A percentile compares a stretch with the other conserved stretches of the same genome.
Conservation (phyloP, 2,888 invertebrate species). For the Bruchidius siliquastri region DNA sequence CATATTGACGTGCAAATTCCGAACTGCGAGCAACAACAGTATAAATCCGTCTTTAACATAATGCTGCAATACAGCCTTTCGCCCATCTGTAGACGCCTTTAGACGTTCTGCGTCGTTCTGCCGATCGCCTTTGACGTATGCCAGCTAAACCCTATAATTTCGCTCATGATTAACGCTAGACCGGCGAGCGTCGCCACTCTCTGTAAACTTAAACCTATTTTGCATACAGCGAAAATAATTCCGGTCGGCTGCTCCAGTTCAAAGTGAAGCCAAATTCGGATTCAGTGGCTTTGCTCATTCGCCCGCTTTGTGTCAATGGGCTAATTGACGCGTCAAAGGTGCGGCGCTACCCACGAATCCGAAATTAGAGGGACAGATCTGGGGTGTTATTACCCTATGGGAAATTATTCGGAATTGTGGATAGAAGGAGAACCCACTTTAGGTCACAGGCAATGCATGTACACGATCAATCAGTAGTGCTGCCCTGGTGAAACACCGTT, state of each 20-base stretch:
- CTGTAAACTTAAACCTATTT: background rate
- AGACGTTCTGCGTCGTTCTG: background rate
- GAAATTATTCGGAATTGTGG: background rate
- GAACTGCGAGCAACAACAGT: too few species aligned
- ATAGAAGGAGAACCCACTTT: background rate
- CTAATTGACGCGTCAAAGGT: background rate
- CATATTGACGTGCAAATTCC: too few species aligned
- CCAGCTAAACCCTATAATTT: background rate
- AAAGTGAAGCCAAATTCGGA: constrained; percentile 19
- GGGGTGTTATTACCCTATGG: background rate
- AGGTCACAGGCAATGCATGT: background rate
- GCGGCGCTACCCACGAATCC: background rate
- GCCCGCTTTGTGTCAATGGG: background rate
- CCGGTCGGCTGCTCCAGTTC: constrained; percentile 25
- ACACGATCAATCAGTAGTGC: too few species aligned
- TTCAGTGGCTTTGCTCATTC: background rate
- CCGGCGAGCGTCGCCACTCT: background rate
- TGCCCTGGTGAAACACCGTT: too few species aligned
- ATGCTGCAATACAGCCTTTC: too few species aligned
- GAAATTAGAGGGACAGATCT: background rate
- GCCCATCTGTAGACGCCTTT: background rate
- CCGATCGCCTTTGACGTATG: background rate
- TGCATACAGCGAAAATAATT: constrained; percentile 14
- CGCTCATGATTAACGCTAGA: background rate
- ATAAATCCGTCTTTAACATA: too few species aligned